Evolutionary conservation across 2,797 vertebrate species (phyloP).

Genomic region (Eurystomus glaucurus): DNA sequence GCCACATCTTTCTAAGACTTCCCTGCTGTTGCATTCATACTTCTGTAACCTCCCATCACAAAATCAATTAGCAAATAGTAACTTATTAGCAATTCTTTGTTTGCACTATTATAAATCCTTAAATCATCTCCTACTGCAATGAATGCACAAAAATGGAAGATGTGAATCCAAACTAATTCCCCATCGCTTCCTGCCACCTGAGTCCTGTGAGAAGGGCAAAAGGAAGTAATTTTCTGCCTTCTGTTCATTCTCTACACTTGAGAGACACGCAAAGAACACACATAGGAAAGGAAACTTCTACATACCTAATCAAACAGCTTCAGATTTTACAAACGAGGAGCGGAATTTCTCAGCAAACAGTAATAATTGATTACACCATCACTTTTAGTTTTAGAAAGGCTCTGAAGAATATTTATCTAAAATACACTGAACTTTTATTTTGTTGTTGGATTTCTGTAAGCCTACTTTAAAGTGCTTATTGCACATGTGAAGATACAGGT

Average conservation of each 20-base stretch:
- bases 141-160: neutral
- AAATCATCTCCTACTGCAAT: neutral
- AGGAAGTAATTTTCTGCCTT: neutral
- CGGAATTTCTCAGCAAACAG: neutral
- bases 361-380: neutral
- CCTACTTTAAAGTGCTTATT: neutral
- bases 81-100: neutral
- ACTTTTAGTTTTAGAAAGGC: neutral
- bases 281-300: neutral
- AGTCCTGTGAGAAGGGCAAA: neutral
- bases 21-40: neutral
- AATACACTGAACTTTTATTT: neutral
- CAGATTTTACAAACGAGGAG: neutral
- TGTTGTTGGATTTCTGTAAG: neutral
- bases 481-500: neutral
- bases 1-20: neutral
- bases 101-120: neutral
- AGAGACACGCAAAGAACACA: neutral
- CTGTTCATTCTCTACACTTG: neutral
- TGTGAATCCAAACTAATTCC: neutral
- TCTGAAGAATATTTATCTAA: neutral
- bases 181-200: neutral
- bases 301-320: neutral
- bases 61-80: neutral
- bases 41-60: neutral